Conservation (phyloP, 2,113 vertebrate genomes). For the Pygoscelis adeliae region DNA sequence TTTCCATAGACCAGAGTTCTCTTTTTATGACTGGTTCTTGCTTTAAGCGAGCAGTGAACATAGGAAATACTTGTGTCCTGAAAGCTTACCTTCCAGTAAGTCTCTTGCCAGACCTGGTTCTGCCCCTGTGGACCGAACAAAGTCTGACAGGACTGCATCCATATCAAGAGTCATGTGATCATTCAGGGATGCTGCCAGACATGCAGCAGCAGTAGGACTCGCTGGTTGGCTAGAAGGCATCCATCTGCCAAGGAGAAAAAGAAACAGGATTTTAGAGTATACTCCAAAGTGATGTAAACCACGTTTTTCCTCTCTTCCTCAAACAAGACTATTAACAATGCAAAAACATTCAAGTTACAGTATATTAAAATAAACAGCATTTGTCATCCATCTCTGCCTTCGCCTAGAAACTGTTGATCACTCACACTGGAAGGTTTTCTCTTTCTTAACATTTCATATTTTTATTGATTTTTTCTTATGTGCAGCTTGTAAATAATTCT, state of each 20-base stretch:
- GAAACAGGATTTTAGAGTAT: not conserved
- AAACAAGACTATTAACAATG: not conserved
- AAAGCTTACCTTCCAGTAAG: slow-evolving; percentile 94
- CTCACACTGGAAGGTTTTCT: not conserved
- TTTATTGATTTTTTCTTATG: not conserved
- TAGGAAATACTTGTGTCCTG: not conserved
- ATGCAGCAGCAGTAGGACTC: slow-evolving; percentile 85
- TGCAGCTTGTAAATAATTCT: not conserved
- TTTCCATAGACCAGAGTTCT: not conserved
- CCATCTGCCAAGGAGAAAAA: slow-evolving; percentile 82
- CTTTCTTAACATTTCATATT: not conserved
- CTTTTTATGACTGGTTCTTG: not conserved
- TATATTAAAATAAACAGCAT: not conserved
- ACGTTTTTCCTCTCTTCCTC: not conserved
- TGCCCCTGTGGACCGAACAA: slow-evolving; percentile 99
- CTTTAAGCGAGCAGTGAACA: not conserved
- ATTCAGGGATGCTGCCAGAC: slow-evolving; percentile 89
- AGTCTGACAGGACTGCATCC: slow-evolving; percentile 99
- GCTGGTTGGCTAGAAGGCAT: slow-evolving; percentile 86
- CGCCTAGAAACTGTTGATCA: not conserved
- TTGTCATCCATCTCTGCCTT: not conserved
- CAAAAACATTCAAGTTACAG: not conserved
- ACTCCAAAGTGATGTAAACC: not conserved
- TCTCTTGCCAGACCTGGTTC: slow-evolving; percentile 99
- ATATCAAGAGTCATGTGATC: slow-evolving; percentile 99